Base-by-base conservation (phyloP, 2,113 vertebrate genomes). In the Prunella himalayana region DNA sequence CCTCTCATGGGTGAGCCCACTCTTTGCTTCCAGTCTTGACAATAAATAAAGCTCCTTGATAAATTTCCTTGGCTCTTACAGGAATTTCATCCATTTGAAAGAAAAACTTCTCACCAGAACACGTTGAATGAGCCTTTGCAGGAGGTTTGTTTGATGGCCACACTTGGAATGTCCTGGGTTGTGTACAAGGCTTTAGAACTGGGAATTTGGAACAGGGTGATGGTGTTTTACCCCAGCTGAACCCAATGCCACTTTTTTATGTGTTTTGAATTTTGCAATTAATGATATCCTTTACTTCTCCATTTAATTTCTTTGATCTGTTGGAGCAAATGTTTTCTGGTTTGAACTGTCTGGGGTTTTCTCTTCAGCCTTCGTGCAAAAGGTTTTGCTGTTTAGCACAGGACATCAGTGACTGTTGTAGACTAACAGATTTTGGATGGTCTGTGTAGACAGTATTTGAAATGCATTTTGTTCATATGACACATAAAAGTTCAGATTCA, bases 81-180 rank as follows among this genome's bases (percentile, higher is more conserved):
- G 50, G 23, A 80, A 20, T 53, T 92, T 84, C 8, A 33, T 25
- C 49, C 25, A 61, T 53, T 57, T 65, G 20, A 72, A 20, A 44
- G n/a, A 25, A 37, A 68, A 73, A 10, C 5, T 68, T 71, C 41
- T 59, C 19, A 42, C 8, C 18, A 75, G 33, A 61, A 16, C 0
- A 2, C 0, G 0, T 0, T 84, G 61, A 78, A 60, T 33, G 37
- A 76, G 4, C 13, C 33, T 77, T 92, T 0, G 0, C 4, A 15
- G 16, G 13, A 77, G 12, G 8, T 8, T 66, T 51, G 33, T 25
- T 41, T 50, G 17, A 30, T 60, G 35, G 16, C 23, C 60, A 5
- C 33, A 16, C 28, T 78, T 82, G 69, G 60, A 54, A 72, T 47
- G 5, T 35, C 25, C 23, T 39, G 21, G 33, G 7, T 81, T 70